Evolutionary conservation across 1,140 invertebrate genomes (phyloP), one percentile per base, ranked within the genome.

Genomic region (Saccostrea echinata): DNA sequence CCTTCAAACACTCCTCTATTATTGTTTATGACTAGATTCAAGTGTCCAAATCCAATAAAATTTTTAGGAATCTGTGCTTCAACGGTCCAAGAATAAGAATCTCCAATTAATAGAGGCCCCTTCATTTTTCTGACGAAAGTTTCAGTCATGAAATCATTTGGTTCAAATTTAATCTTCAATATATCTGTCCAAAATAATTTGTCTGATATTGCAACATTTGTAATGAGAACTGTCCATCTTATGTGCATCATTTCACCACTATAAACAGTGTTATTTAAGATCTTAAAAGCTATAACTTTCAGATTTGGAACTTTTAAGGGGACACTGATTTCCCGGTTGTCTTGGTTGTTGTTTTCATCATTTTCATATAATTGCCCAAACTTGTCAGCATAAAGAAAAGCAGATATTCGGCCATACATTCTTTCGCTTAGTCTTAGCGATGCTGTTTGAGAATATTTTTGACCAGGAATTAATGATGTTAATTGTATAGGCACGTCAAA

Each of bases 131-230:
- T 61, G 55, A 21, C 55, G 21, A 61, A 61, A 61, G 55, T n/a
- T n/a, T 61, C 55, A 61, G 21, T 61, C 55, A 61, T 61, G 4
- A 61, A 61, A 61, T 61, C 55, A 61, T 61, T 61, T 61, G 55
- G 55, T n/a, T 61, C 55, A n/a, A 61, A 61, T 61, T 61, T 61
- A 18, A 61, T n/a, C n/a, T 61, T 61, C 55, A 61, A 18, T 61
- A 61, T 61, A 61, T 61, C 55, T n/a, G 55, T 61, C 55, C 55
- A 61, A 61, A 61, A 21, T 21, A 61, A 61, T 18, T 61, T 18
- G n/a, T 61, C 55, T 61, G 55, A 61, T 61, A 61, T 61, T 21
- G 55, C 55, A 21, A 61, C 8, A n/a, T 21, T 61, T 61, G 55
- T 61, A n/a, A n/a, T 61, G 21, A 61, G 18, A 61, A n/a, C 55